Evolutionary conservation across 2,113 vertebrate genomes (phyloP).

Genomic region (Himantopus leucocephalus): DNA sequence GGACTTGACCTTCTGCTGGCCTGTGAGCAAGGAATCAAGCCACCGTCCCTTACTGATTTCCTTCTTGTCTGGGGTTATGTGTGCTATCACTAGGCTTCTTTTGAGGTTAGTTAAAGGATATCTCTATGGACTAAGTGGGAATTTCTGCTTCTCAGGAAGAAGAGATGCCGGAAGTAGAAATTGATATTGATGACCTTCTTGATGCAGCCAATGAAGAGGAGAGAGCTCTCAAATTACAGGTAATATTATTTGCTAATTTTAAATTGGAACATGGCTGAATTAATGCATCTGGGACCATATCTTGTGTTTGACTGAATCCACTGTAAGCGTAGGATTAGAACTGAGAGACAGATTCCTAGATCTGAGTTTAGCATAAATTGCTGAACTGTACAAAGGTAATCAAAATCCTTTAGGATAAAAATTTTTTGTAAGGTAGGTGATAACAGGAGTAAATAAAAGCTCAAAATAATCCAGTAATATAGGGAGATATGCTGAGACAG

Average conservation of each 20-base stretch:
- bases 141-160: constrained; percentile 82
- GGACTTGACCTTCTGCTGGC: not conserved
- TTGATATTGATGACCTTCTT: constrained; percentile 95
- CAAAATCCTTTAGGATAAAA: not conserved
- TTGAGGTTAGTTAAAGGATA: not conserved
- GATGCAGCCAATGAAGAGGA: constrained; percentile 94
- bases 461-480: not conserved
- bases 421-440: not conserved
- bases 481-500: not conserved
- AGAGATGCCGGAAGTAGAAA: constrained; percentile 98
- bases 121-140: not conserved
- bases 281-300: not conserved
- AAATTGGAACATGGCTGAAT: not conserved
- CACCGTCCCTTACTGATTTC: not conserved
- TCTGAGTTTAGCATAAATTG: not conserved
- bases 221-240: constrained; percentile 91
- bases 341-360: not conserved
- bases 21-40: not conserved
- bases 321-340: not conserved
- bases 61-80: not conserved
- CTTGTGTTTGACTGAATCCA: not conserved
- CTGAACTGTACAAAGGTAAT: not conserved
- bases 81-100: not conserved
- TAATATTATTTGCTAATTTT: constrained; percentile 47
- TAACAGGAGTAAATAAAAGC: not conserved